Base-by-base conservation (phyloP, 2,113 vertebrate genomes). In the Neoarius graeffei region DNA sequence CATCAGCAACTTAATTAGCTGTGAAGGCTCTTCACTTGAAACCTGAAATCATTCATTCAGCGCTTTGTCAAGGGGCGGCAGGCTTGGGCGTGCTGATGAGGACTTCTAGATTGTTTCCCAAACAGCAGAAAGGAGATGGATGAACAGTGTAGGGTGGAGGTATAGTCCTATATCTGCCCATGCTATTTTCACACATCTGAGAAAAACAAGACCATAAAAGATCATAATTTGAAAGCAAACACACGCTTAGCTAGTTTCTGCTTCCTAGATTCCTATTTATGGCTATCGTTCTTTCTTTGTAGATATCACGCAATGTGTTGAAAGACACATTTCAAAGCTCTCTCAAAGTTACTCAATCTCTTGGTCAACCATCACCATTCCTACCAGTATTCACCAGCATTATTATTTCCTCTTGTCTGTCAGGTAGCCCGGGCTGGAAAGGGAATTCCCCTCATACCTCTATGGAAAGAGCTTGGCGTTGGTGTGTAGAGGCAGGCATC, bases 1-100 rank as follows among this genome's bases (percentile, higher is more conserved):
- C 93, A 94, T 95, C 95, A 94, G 94, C 93, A 90, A 93, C 93
- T 93, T 95, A 94, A 95, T 94, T 94, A 95, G 91, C 93, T 95
- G 94, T 95, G 94, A 95, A 94, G 95, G 94, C 93, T 89, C 91
- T 93, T 92, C 94, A 93, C 94, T 94, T 90, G 91, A 94, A 94
- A 94, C 92, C 94, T 94, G 92, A 94, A 94, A 95, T 94, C 94
- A 94, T 93, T 95, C 94, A 92, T 93, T 95, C 94, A 94, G 93
- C 94, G 42, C 89, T 92, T 92, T 94, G 94, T 94, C 94, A 94
- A 87, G 71, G 90, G 92, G 91, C 89, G 90, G 90, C 91, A 91
- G 88, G 93, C 90, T 93, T 92, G 92, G 89, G 91, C 93, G 81
- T 90, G 88, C 90, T 93, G 92, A 93, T 89, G 92, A 91, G 85